These are phyloP conservation scores for Cheilosia urbana DNA, from an alignment of 2,888 invertebrate species.

Conservation along the genomic window DNA sequence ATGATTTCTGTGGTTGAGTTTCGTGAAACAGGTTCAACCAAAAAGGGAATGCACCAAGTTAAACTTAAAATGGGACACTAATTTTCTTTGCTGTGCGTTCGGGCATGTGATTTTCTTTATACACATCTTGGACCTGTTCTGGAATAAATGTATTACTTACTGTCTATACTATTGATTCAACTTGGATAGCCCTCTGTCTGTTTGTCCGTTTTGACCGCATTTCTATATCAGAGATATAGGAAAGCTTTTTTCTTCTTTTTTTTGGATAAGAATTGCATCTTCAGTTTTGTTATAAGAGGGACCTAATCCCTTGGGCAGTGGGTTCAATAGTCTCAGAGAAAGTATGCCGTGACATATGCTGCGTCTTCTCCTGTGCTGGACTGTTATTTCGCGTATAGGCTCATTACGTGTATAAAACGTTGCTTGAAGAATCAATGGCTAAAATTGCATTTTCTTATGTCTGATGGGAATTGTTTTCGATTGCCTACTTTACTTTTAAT, in stretches of 20 bases:
- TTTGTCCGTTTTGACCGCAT: too few species aligned
- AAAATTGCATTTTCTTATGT: too few species aligned
- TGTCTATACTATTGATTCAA: background rate
- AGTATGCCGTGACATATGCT: too few species aligned
- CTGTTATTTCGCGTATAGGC: background rate
- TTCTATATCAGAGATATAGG: too few species aligned
- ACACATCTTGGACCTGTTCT: slow-evolving; percentile 4
- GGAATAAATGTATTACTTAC: background rate
- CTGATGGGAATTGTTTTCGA: background rate
- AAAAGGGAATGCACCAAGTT: slow-evolving; percentile 27
- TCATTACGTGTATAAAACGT: too few species aligned
- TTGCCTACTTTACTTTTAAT: too few species aligned
- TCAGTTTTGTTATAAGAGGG: too few species aligned
- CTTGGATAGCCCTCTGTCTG: background rate
- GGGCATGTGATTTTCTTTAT: background rate
- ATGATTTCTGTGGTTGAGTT: slow-evolving; percentile 36
- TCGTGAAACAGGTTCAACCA: slow-evolving; percentile 34
- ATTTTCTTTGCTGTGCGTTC: background rate
- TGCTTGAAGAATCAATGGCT: too few species aligned
- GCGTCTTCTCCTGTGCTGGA: background rate
- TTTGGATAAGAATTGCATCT: too few species aligned
- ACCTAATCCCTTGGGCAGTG: too few species aligned
- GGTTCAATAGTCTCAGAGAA: too few species aligned
- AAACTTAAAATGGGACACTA: slow-evolving; percentile 25
- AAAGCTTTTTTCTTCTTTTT: too few species aligned